phyloP scores from a whole-genome alignment of 2,888 invertebrate species.

The Aphidoletes aphidimyza region DNA sequence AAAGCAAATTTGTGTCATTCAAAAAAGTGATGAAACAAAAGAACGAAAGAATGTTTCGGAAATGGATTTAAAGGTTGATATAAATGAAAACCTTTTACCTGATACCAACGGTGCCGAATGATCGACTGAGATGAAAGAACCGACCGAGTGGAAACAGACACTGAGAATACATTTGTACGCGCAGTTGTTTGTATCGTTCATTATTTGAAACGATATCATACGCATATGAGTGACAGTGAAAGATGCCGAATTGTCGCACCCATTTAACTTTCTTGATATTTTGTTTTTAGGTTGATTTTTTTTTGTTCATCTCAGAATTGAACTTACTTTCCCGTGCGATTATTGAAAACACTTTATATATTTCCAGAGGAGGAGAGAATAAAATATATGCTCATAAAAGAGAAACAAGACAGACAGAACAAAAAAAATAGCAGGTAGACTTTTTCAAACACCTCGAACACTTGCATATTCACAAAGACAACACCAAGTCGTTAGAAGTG shows the following conservation, averaged over 20 bases:
- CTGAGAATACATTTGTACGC: neutral
- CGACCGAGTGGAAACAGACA: neutral
- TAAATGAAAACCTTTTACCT: conserved; percentile 35
- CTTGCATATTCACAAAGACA: conserved; percentile 5
- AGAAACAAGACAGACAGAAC: neutral
- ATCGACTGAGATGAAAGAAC: neutral
- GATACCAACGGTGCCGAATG: neutral
- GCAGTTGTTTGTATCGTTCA: neutral
- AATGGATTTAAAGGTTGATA: conserved; percentile 16
- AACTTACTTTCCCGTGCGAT: conserved; percentile 9
- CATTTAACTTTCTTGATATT: conserved; percentile 27
- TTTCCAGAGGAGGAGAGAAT: neutral
- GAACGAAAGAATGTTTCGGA: neutral
- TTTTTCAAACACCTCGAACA: neutral
- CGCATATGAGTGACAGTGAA: neutral
- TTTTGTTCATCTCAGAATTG: neutral
- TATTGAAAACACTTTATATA: neutral
- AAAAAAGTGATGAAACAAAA: neutral
- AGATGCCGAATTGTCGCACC: neutral
- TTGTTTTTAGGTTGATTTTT: neutral
- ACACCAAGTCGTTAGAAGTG: neutral
- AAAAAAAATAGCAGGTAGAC: conserved; percentile 9
- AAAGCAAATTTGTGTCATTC: neutral
- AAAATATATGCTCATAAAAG: neutral
- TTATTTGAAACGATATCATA: neutral